Evolutionary conservation across 2,888 invertebrate genomes (phyloP), one percentile per base, ranked within the genome.

Genomic region (Drosophila lutescens): DNA sequence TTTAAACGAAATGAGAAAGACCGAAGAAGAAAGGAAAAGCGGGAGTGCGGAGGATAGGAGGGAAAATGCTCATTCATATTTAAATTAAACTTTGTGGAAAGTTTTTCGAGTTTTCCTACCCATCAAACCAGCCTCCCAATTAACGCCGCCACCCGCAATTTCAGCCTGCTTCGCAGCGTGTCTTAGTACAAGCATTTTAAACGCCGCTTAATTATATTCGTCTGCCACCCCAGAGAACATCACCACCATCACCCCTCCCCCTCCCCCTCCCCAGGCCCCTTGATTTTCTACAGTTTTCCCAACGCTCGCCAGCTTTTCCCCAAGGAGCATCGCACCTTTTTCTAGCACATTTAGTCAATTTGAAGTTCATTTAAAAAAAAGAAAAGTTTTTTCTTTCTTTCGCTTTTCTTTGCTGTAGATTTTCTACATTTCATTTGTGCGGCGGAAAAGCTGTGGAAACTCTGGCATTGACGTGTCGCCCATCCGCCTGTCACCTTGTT

Each of bases 201-300:
- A 88, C 78, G 83, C 84, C 74, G 86, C 81, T 88, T 83, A 86
- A 83, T 88, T 83, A 86, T 88, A 86, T 86, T 83, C 84, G 67
- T 76, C 34, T 53, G 56, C 54, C 38, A 26, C 17, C n/a, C 32
- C 30, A 41, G 10, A 40, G 40, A 40, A 17, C 40, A 40, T 15
- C 13, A 1, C 46, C 23, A 17, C 36, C 20, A 20, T 20, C 20
- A 20, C 3, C 3, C 3, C 3, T 3, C 20, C 20, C 20, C 20
- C 36, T 6, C 6, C 3, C 49, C 10, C 13, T n/a, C 6, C 12
- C 10, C 17, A 9, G 4, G 10, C 20, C 17, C 6, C 0, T 12
- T 6, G 23, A 13, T 43, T n/a, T 30, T 13, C 15, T 4, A 44
- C 30, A 30, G 46, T 61, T 61, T 61, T 36, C 61, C 6, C 38